Evolutionary conservation across 2,888 invertebrate species (phyloP).

Genomic region (Ophion ellenae): DNA sequence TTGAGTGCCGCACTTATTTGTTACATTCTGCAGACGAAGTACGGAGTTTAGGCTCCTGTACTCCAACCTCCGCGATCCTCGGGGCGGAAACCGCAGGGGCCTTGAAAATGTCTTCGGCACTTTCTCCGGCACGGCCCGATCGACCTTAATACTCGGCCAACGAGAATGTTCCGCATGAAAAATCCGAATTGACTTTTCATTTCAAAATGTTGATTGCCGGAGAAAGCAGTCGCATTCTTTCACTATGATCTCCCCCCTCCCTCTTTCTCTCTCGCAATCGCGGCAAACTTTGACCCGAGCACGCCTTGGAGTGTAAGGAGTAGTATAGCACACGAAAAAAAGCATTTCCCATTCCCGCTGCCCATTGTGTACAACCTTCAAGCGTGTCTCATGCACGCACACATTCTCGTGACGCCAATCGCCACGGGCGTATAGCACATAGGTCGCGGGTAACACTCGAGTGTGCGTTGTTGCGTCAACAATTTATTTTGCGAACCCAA

Average conservation of each 20-base stretch:
- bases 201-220: neutral
- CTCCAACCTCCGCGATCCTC: no score
- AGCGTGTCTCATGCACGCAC: neutral
- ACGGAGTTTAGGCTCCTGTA: no score
- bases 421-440: neutral
- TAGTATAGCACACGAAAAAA: neutral
- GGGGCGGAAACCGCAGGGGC: neutral
- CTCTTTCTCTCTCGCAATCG: neutral
- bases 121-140: neutral
- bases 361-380: neutral
- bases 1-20: no score
- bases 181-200: neutral
- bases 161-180: neutral
- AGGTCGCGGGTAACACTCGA: neutral
- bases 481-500: conserved; percentile 11
- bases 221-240: neutral
- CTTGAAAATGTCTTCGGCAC: neutral
- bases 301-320: neutral
- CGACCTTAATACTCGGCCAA: neutral
- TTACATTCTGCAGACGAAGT: no score
- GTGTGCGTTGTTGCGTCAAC: neutral
- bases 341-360: neutral
- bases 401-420: neutral
- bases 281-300: neutral
- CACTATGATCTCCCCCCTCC: no score